Evolutionary conservation across 2,888 invertebrate species (phyloP).

Genomic region (Coelogynopora nodosa): DNA sequence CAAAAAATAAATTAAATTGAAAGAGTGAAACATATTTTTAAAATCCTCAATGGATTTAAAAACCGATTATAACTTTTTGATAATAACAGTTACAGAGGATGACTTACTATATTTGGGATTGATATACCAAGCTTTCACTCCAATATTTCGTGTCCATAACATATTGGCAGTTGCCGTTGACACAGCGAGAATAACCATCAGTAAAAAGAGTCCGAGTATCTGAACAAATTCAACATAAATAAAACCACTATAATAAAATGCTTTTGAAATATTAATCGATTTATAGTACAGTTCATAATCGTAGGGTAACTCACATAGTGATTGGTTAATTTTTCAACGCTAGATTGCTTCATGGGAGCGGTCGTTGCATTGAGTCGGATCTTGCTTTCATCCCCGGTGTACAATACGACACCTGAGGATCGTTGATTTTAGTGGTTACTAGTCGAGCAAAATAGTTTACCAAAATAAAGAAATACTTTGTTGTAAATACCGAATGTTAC

Average conservation of each 20-base stretch:
- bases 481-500: too few relatives aligned
- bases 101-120: background rate
- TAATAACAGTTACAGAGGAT: too few relatives aligned
- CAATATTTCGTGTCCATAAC: background rate
- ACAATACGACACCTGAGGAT: background rate
- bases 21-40: too few relatives aligned
- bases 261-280: too few relatives aligned
- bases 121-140: background rate
- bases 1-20: background rate
- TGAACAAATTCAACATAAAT: background rate
- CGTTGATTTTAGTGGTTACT: too few relatives aligned
- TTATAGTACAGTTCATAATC: too few relatives aligned
- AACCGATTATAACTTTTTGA: too few relatives aligned
- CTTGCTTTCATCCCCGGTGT: background rate
- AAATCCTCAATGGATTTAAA: too few relatives aligned
- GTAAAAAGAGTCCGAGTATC: background rate
- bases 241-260: too few relatives aligned
- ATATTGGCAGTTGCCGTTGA: background rate
- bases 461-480: too few relatives aligned
- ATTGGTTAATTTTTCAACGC: background rate
- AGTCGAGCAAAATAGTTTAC: too few relatives aligned
- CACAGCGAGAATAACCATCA: background rate
- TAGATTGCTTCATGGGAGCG: background rate
- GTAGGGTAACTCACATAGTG: background rate
- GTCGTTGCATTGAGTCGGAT: background rate